These are phyloP conservation scores for Xestia rhomboidea DNA, from an alignment of 2,888 invertebrate species.

Conservation along the genomic window DNA sequence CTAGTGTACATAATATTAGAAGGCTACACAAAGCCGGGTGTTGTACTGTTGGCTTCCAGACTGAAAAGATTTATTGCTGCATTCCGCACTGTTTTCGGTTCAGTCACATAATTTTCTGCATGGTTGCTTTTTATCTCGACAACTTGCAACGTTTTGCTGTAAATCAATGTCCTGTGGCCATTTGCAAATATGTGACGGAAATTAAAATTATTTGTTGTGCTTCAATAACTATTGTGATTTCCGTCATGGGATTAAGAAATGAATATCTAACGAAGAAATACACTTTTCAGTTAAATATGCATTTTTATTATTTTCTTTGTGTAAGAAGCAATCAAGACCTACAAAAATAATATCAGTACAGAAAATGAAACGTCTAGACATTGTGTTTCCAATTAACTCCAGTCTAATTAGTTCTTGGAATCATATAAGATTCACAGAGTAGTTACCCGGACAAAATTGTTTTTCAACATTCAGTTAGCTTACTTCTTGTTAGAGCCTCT, in stretches of 20 bases:
- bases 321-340: slow-evolving; percentile 4
- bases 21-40: slow-evolving; percentile 17
- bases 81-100: slow-evolving; percentile 41
- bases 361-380: slow-evolving; percentile 28
- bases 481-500: neutral
- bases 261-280: neutral
- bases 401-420: neutral
- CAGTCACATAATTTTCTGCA: slow-evolving; percentile 41
- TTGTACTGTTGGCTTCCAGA: slow-evolving; percentile 27
- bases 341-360: neutral
- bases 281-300: neutral
- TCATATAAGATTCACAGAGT: neutral
- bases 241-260: neutral
- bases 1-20: slow-evolving; percentile 37
- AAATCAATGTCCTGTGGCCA: slow-evolving; percentile 4
- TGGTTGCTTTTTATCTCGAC: slow-evolving; percentile 40
- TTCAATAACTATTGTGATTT: neutral
- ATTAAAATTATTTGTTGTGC: neutral
- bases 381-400: slow-evolving; percentile 19
- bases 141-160: slow-evolving; percentile 29
- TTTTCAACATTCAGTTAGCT: neutral
- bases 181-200: slow-evolving; percentile 5
- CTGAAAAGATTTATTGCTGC: slow-evolving; percentile 49
- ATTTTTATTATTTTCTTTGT: neutral
- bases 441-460: neutral